phyloP scores from a whole-genome alignment of 2,888 invertebrate species.

The Tryphoninae sp. region DNA sequence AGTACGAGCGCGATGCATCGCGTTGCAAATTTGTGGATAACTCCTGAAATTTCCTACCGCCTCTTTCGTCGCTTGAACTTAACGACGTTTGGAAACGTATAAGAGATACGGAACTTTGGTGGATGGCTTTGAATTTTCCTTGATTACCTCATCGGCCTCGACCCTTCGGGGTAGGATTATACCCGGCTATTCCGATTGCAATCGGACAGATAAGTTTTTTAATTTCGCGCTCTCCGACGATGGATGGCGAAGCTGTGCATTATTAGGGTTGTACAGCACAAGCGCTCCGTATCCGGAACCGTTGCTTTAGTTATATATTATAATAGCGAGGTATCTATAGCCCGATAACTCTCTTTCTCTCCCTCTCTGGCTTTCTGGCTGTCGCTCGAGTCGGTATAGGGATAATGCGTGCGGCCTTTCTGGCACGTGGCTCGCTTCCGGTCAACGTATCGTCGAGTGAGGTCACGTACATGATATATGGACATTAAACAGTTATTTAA shows the following conservation, averaged over 20 bases:
- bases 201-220: not conserved
- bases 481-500: slow-evolving; percentile 61
- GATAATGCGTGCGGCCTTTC: slow-evolving; percentile 64
- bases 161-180: too few relatives aligned
- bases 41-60: not conserved
- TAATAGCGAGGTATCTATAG: slow-evolving; percentile 44
- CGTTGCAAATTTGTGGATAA: slow-evolving; percentile 32
- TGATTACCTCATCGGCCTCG: not conserved
- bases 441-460: slow-evolving; percentile 62
- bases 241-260: not conserved
- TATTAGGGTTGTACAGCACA: slow-evolving; percentile 41
- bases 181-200: not conserved
- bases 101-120: not conserved
- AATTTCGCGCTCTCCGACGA: not conserved
- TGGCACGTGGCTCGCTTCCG: slow-evolving; percentile 68
- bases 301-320: slow-evolving; percentile 37
- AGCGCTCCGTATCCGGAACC: slow-evolving; percentile 58
- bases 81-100: not conserved
- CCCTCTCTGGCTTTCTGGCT: slow-evolving; percentile 41
- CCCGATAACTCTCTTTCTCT: slow-evolving; percentile 30
- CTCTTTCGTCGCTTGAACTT: slow-evolving; percentile 18
- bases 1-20: slow-evolving; percentile 9
- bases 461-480: slow-evolving; percentile 63
- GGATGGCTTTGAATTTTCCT: not conserved
- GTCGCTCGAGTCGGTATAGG: slow-evolving; percentile 48